Conservation (phyloP, 1,140 invertebrate genomes). For the Euborellia annulipes region DNA sequence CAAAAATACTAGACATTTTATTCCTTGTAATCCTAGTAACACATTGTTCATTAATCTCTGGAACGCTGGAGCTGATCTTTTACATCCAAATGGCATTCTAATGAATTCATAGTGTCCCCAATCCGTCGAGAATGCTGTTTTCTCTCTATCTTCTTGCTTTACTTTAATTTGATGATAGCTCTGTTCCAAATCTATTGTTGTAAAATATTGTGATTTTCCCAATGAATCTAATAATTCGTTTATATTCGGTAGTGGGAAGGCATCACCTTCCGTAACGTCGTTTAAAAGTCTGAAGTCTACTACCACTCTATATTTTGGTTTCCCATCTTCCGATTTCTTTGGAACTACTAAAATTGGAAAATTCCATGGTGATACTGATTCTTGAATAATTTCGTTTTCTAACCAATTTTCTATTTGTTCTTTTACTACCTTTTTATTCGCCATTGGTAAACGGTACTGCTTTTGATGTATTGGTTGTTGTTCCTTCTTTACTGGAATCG, state of each 20-base stretch:
- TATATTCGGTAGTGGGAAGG: conserved; percentile 29
- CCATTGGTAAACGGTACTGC: conserved; percentile 5
- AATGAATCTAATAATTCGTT: conserved; percentile 16
- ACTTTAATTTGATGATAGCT: conserved; percentile 14
- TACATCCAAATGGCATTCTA: conserved; percentile 21
- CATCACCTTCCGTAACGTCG: conserved; percentile 21
- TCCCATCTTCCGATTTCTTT: conserved; percentile 9
- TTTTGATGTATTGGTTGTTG: neutral
- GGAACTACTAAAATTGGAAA: conserved; percentile 6
- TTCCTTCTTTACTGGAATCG: neutral
- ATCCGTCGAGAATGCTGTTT: conserved; percentile 22
- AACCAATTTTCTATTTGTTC: conserved; percentile 5
- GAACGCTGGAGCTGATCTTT: conserved; percentile 21
- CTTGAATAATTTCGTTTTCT: conserved; percentile 7
- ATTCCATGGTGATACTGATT: neutral
- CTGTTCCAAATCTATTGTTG: neutral
- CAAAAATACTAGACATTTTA: conserved; percentile 25
- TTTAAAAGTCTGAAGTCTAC: conserved; percentile 29
- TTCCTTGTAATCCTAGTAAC: conserved; percentile 20
- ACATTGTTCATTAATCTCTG: conserved; percentile 18
- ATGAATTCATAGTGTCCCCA: conserved; percentile 21
- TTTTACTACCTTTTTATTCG: conserved; percentile 3
- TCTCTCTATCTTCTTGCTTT: conserved; percentile 9
- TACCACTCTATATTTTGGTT: conserved; percentile 13
- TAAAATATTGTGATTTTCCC: conserved; percentile 1